phyloP scores from a whole-genome alignment of 1,140 invertebrate genomes.

The Aphidius gifuensis region DNA sequence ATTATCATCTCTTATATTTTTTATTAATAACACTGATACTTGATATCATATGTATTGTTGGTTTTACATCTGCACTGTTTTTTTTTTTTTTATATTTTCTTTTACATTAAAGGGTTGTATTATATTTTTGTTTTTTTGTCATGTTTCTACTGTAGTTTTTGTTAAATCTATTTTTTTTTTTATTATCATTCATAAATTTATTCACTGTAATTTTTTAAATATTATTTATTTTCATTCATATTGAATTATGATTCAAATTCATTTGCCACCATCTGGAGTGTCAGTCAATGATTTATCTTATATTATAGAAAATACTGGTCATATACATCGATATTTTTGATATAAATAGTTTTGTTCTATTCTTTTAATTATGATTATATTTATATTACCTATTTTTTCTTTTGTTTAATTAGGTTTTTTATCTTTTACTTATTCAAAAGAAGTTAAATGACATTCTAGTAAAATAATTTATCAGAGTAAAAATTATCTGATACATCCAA shows the following conservation, averaged over 20 bases:
- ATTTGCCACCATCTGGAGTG: background rate
- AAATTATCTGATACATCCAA: too few relatives aligned
- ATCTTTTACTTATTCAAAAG: too few relatives aligned
- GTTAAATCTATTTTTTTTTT: constrained; percentile 6
- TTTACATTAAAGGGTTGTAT: constrained; percentile 8
- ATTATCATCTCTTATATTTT: constrained; percentile 54
- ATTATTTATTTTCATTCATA: background rate
- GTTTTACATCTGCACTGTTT: constrained; percentile 31
- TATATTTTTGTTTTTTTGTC: background rate
- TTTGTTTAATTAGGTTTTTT: too few relatives aligned
- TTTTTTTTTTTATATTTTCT: constrained; percentile 25
- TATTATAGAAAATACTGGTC: constrained; percentile 1
- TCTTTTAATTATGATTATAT: too few relatives aligned
- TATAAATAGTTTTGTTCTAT: background rate
- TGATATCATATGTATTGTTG: constrained; percentile 41
- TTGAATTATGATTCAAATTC: background rate
- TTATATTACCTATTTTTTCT: too few relatives aligned
- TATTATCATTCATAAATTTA: background rate
- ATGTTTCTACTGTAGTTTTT: constrained; percentile 12
- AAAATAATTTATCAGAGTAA: too few relatives aligned
- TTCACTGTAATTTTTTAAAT: constrained; percentile 6
- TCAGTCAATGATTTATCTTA: background rate
- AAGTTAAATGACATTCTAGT: too few relatives aligned
- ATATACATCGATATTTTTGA: constrained; percentile 3
- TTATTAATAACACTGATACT: constrained; percentile 42